Evolutionary conservation across 2,888 invertebrate species (phyloP), one percentile per base, ranked within the genome.

Genomic region (Miltochrista miniata): DNA sequence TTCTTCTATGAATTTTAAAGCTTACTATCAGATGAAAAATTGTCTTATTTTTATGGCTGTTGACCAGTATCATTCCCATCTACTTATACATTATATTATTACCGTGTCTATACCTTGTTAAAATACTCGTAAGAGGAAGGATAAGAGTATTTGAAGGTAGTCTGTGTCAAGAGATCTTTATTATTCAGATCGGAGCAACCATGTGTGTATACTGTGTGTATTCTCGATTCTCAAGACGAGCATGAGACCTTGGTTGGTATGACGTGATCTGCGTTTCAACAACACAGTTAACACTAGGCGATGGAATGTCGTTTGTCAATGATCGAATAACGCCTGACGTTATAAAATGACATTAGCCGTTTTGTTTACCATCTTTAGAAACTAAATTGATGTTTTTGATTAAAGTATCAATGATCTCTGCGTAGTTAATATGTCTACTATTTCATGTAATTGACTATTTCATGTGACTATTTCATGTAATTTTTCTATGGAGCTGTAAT

Each of bases 271-370:
- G 85, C 74, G 79, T 83, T 79, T 82, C 76, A 85, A 86, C 83
- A 76, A 78, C 78, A 76, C 79, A 73, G 83, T 84, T 85, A 83
- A 82, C 87, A 83, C 84, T 85, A 79, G 75, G 75, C 82, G 79
- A 69, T 81, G 89, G 90, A 90, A 90, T 90, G 90, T 87, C 85
- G 90, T 89, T 90, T 89, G 89, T 88, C 88, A 89, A 87, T 88
- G 88, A 86, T 90, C 86, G 83, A 83, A 87, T 85, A 78, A 77
- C 78, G 76, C 66, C 72, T 87, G 88, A 90, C 90, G 90, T 90
- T 86, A 90, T 73, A 60, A 64, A 71, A 72, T 76, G 77, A 77
- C 79, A 81, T 83, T 83, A 82, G 75, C 73, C 68, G 72, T 67
- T 64, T 68, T 73, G 72, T 77, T 79, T 79, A 79, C 74, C 76